Evolutionary conservation across 2,888 invertebrate genomes (phyloP).

Genomic region (Scelioninae gen. 2): DNA sequence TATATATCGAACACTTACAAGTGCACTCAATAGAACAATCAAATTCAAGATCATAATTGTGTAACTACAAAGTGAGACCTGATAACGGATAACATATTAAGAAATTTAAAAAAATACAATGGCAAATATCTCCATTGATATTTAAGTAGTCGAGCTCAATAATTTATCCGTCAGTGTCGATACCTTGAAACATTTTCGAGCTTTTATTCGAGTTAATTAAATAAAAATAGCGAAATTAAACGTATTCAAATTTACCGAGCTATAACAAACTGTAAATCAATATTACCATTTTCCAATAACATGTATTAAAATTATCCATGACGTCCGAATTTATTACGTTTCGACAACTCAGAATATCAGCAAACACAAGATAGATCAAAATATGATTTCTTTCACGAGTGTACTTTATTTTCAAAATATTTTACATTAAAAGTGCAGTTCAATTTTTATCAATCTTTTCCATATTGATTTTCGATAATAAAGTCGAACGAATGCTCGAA

Average conservation of each 20-base stretch:
- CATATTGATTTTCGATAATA: slow-evolving; percentile 42
- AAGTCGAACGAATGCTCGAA: slow-evolving; percentile 5
- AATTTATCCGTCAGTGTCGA: slow-evolving; percentile 10
- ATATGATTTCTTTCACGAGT: slow-evolving; percentile 10
- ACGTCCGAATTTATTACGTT: slow-evolving; percentile 2
- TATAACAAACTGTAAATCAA: background rate
- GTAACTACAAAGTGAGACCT: no score
- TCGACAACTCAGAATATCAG: slow-evolving; percentile 10
- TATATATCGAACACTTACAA: no score
- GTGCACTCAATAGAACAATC: no score
- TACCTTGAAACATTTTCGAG: background rate
- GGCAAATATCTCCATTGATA: background rate
- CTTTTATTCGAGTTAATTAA: background rate
- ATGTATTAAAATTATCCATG: no score
- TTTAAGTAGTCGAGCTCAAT: slow-evolving; percentile 24
- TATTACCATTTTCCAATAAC: slow-evolving; percentile 4
- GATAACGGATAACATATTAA: no score
- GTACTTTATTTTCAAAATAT: slow-evolving; percentile 34
- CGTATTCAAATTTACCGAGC: background rate
- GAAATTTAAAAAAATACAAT: no score
- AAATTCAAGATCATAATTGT: no score
- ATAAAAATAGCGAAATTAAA: background rate
- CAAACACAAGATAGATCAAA: slow-evolving; percentile 15
- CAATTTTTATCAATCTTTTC: slow-evolving; percentile 30
- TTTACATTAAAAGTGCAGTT: slow-evolving; percentile 29